Base-by-base conservation (phyloP, 1,140 invertebrate genomes). In the Leptinotarsa undecemlineata region DNA sequence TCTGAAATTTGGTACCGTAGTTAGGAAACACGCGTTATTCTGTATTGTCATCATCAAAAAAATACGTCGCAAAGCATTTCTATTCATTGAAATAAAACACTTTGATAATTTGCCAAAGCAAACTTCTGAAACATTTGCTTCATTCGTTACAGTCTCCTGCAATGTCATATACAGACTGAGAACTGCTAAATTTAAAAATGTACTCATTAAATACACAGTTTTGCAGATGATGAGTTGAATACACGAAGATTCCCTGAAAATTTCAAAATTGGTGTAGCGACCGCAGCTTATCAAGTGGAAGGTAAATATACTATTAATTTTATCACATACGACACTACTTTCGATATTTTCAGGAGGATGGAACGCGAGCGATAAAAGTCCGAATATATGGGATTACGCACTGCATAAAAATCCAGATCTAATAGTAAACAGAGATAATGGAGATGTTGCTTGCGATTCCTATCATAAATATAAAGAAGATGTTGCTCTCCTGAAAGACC, bases 391-490 rank as follows among this genome's bases (percentile, higher is more conserved):
- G 89, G 90, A 91, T 82, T 87, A 85, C 23, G 88, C 87, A 75
- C 81, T 86, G 4, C 88, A 90, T 71, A 78, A 86, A 4, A 80
- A 86, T 76, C 85, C 87, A 21, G 48, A 21, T 42, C n/a, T 67
- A 73, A 48, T 90, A 8, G 72, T 48, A 1, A 85, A 88, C 68
- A 51, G 75, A n/a, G 81, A 78, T 21, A 89, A 82, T 33, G 91
- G 90, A 0, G 90, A 93, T 81, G 81, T 92, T 19, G 90, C 92
- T 0, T 89, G 88, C 76, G 89, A 93, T 81, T 92, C 91, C 17
- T 93, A 93, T 83, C 85, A 92, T 79, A 85, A 89, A 48, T 91
- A 90, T 82, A 82, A 85, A 60, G 88, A 91, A 75, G 92, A 94
- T 83, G 88, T 93, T 0, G 82, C 87, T 57, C 84, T 90, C 61